Base-by-base conservation (phyloP, 2,797 vertebrate genomes). In the Fistularia commersonii region DNA sequence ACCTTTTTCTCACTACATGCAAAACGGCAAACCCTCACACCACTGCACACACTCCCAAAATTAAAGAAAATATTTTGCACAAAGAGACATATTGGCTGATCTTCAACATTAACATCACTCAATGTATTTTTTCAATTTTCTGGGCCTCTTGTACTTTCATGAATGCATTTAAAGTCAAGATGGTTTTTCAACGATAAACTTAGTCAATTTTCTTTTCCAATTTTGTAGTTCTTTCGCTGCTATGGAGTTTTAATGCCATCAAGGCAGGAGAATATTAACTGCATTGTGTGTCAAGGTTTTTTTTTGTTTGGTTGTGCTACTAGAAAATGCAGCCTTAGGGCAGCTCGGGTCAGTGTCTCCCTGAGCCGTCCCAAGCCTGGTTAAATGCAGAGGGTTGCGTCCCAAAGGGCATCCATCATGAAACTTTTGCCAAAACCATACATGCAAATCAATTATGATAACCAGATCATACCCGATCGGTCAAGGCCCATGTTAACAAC, bases 231-330 rank as follows among this genome's bases (percentile, higher is more conserved):
- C 44, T 48, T 46, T 45, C 46, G 43, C 42, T 51, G 60, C 40
- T 34, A 7, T 59, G 42, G 61, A 66, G 56, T 60, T 60, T 74
- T 61, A 69, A 61, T 54, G 45, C 44, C 46, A 63, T 35, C 43
- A 23, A 68, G 45, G 32, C 57, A 57, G 46, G 57, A 52, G 51
- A 36, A 43, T 15, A 11, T 34, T 35, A 38, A 40, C 54, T 32
- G 44, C 35, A 45, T 57, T 54, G 60, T 3, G 35, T 7, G 3
- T 39, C 32, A 52, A 15, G 32, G 12, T 60, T 13, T 15, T 45
- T 41, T 37, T 41, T 38, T 58, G 60, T 31, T 37, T 39, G 11
- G 48, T 57, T 55, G 42, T 40, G 64, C 61, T 63, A 65, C 45
- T 51, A 49, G 57, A 57, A 56, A n/a, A n/a, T n/a, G n/a, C n/a